Base-by-base conservation (phyloP, 2,888 invertebrate species). In the Eupeodes luniger region DNA sequence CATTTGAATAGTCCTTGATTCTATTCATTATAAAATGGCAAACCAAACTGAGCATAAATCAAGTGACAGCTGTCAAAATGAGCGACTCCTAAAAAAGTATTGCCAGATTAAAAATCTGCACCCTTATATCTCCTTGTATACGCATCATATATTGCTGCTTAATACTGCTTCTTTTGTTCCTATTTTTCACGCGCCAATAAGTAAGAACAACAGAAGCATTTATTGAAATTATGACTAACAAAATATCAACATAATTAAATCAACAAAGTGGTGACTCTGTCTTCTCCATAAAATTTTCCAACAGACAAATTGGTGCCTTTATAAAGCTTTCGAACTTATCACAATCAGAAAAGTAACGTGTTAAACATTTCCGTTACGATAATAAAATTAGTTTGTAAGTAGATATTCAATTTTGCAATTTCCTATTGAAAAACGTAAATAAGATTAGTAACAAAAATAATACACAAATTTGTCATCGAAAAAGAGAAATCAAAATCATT, bases 351-450 rank as follows among this genome's bases (percentile, higher is more conserved):
- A 62, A 66, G 47, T 53, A 70, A 66, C 76, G 64, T 81, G 70
- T 40, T 51, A 74, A 81, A 59, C 51, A 85, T 62, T 74, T 80
- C 74, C 84, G 74, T 55, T 67, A 69, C 59, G 53, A 74, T 72
- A 66, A 40, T 27, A 27, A 27, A 27, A 27, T 27, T 27, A 1
- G 27, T 27, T 27, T 27, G 27, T 27, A 27, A 27, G 27, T 27
- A 27, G 1, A 27, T 27, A 27, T 27, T 55, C n/a, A n/a, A 16
- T 53, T 53, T 51, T 10, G 34, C 67, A 19, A 55, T 40, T 40
- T 69, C 1, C 11, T 47, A 36, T 16, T 12, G 1, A 6, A 53
- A 49, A 44, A 70, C 62, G 77, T 64, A 64, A 64, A 27, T 12
- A 36, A 44, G 19, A 49, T 55, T 59, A 40, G 40, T 7, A 40